A percentile compares a stretch with the other conserved stretches of the same genome.
Conservation (phyloP, 1,140 invertebrate genomes). For the Sitophilus oryzae region DNA sequence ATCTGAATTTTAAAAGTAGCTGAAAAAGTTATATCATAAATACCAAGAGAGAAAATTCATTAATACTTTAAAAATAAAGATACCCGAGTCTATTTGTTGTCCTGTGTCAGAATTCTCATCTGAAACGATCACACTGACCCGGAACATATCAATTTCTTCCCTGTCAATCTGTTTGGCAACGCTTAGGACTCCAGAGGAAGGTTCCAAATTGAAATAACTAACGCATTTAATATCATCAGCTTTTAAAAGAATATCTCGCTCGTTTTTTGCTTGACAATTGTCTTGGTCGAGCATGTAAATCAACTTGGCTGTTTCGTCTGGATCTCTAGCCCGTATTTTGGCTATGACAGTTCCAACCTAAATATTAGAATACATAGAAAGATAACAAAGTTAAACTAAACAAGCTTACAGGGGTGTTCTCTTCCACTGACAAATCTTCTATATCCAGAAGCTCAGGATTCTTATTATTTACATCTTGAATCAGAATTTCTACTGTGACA, state of each 20-base stretch:
- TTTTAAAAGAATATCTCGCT: constrained; percentile 68
- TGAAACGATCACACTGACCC: constrained; percentile 70
- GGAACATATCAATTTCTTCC: constrained; percentile 76
- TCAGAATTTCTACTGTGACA: constrained; percentile 74
- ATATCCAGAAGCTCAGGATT: constrained; percentile 67
- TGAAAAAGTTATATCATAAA: constrained; percentile 33
- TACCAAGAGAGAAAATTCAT: no score
- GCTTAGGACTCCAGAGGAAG: constrained; percentile 66
- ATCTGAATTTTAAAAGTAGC: constrained; percentile 70
- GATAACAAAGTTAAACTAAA: no score
- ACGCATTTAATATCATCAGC: constrained; percentile 65
- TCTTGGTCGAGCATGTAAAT: constrained; percentile 66
- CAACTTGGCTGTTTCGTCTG: constrained; percentile 69
- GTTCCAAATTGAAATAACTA: constrained; percentile 65
- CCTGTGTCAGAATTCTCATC: constrained; percentile 75
- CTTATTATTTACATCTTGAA: constrained; percentile 90
- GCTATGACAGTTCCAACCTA: constrained; percentile 66
- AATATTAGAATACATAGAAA: constrained; percentile 18
- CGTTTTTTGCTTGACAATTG: constrained; percentile 69
- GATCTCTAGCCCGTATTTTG: constrained; percentile 67
- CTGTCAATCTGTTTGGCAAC: constrained; percentile 66
- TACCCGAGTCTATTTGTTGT: constrained; percentile 62
- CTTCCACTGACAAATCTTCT: constrained; percentile 59
- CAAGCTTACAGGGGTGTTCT: constrained; percentile 71
- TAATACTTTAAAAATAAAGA: no score